These are phyloP conservation scores for Mormyrops attenuatus DNA, from an alignment of 2,797 vertebrate genomes.

Conservation along the genomic window DNA sequence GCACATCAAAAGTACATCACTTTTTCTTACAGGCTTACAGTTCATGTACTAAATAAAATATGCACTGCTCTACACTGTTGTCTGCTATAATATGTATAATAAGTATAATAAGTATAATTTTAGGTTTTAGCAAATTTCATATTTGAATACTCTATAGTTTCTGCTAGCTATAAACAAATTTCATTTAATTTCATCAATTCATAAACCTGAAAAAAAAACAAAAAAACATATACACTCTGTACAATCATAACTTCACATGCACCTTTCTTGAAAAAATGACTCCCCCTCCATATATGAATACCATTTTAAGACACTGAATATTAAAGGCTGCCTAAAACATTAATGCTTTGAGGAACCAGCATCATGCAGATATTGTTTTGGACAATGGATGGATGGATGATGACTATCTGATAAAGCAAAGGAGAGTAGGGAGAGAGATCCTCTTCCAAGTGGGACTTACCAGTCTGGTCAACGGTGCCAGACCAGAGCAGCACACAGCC, in stretches of 20 bases:
- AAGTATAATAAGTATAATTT: not conserved
- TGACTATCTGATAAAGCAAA: not conserved
- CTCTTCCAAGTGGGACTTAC: not conserved
- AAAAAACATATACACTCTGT: not conserved
- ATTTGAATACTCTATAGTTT: not conserved
- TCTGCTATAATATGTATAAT: not conserved
- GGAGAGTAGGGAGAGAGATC: not conserved
- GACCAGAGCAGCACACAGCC: not conserved
- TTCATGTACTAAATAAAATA: not conserved
- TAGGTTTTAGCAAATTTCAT: not conserved
- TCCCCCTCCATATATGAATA: not conserved
- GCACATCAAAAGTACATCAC: not conserved
- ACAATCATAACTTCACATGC: not conserved
- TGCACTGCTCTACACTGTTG: not conserved
- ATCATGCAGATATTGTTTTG: not conserved
- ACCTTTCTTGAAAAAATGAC: not conserved
- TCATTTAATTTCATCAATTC: not conserved
- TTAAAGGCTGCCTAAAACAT: not conserved
- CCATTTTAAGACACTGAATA: constrained; percentile 12
- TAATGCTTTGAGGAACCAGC: not conserved
- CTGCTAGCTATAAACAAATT: not conserved
- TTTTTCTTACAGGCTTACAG: not conserved
- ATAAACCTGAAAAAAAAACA: not conserved
- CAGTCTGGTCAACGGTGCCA: not conserved
- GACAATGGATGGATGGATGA: not conserved